Evolutionary conservation across 2,797 vertebrate genomes (phyloP), one percentile per base, ranked within the genome.

Genomic region (Hyperoplus lanceolatus): DNA sequence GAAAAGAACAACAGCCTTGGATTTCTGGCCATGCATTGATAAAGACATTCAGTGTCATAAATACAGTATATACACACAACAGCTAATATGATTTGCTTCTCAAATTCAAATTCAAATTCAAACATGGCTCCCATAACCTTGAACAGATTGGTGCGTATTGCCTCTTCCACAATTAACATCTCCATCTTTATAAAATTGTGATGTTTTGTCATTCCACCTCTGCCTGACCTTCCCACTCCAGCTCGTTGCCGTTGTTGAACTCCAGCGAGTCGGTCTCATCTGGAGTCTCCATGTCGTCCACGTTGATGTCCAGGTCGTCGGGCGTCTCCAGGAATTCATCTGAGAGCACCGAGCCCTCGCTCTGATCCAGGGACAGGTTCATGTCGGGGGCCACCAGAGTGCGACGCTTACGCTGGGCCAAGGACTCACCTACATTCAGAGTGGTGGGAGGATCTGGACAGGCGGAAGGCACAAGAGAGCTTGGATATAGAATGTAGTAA

Each of bases 221-320:
- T 21, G n/a, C 95, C 93, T 94, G 83, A 99, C 98, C 97, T 95
- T 99, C 98, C 98, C 98, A 99, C 81, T 99, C 98, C 85, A 99
- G 92, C n/a, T 99, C 98, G 0, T 97, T 98, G 57, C 97, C 97
- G 0, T 97, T 98, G 6, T 96, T 96, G 84, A 97, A 98, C 80
- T 99, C 98, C 1, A 99, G 94, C 0, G 98, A 99, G 84, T 99
- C 98, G 0, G 97, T 98, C 80, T 99, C 98, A 0, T 99, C 97
- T 0, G 98, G 98, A 0, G 98, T 99, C 85, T 99, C 98, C 0
- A 99, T 97, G 76, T 98, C 98, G 0, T 99, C 98, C 61, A 99
- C 97, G 0, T 99, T 98, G 45, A 99, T 98, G 80, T 99, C 98
- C 87, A 99, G 95, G 90, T 99, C 98, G 0, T 99, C 97, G 0